Evolutionary conservation across 1,140 invertebrate genomes (phyloP).

Genomic region (Cyphomyrmex costatus): DNA sequence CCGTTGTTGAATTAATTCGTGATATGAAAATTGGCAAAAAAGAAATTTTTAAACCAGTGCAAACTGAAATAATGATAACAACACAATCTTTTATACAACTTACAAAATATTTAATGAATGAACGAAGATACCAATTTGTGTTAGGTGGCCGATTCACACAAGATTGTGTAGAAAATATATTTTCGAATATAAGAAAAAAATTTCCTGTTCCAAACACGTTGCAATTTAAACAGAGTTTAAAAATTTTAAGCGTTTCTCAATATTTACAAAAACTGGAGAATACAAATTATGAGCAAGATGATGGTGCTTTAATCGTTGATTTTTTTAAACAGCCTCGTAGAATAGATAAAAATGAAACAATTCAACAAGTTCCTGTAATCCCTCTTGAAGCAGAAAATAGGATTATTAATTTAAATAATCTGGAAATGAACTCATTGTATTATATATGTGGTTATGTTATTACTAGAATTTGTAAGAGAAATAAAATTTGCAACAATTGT

Average conservation of each 20-base stretch:
- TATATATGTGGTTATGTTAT: neutral
- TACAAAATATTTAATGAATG: neutral
- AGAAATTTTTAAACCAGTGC: neutral
- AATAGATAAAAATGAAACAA: neutral
- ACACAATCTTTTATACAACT: neutral
- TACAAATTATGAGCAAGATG: slow-evolving; percentile 19
- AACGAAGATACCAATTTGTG: neutral
- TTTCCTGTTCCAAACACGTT: neutral
- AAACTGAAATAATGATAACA: neutral
- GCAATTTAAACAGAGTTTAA: slow-evolving; percentile 1
- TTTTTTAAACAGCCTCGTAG: neutral
- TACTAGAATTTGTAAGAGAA: too few relatives aligned
- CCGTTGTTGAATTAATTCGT: neutral
- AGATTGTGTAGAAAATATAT: too few relatives aligned
- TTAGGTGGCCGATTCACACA: neutral
- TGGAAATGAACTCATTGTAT: too few relatives aligned
- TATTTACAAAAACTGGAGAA: neutral
- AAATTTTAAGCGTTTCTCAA: neutral
- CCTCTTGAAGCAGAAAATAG: too few relatives aligned
- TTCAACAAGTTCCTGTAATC: too few relatives aligned
- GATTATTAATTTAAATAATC: too few relatives aligned
- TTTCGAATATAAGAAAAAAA: neutral
- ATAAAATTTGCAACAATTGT: neutral
- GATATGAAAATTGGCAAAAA: neutral
- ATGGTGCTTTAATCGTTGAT: neutral